phyloP scores from a whole-genome alignment of 2,888 invertebrate genomes.

The Phaonia tiefii region DNA sequence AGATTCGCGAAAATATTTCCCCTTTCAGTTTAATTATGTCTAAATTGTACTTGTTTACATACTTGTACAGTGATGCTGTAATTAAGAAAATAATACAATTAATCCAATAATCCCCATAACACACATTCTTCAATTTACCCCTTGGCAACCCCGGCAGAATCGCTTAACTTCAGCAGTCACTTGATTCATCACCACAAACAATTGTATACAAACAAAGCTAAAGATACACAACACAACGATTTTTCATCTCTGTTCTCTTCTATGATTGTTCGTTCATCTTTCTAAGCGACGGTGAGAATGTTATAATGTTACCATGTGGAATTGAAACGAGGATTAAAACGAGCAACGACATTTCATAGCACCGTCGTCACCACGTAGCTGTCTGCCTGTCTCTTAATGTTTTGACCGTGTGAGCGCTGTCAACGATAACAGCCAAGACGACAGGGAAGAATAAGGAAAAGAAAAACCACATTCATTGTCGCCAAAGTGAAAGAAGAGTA shows the following conservation, averaged over 20 bases:
- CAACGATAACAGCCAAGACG: not conserved
- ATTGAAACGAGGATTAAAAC: constrained; percentile 8
- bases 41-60: too few relatives aligned
- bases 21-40: too few relatives aligned
- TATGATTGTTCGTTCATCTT: too few relatives aligned
- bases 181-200: not conserved
- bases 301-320: not conserved
- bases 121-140: too few relatives aligned
- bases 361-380: not conserved
- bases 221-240: constrained; percentile 1
- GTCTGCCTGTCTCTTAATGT: not conserved
- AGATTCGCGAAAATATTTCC: too few relatives aligned
- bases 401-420: not conserved
- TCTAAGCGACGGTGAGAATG: not conserved
- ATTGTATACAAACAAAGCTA: constrained; percentile 19
- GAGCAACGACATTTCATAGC: not conserved
- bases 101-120: too few relatives aligned
- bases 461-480: not conserved
- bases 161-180: constrained; percentile 16
- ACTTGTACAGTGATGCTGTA: too few relatives aligned
- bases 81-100: too few relatives aligned
- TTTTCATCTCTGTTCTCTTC: not conserved
- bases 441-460: not conserved
- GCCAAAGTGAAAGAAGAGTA: not conserved
- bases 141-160: not conserved